Conservation (phyloP, 2,888 invertebrate species). For the Pasiphila rectangulata region DNA sequence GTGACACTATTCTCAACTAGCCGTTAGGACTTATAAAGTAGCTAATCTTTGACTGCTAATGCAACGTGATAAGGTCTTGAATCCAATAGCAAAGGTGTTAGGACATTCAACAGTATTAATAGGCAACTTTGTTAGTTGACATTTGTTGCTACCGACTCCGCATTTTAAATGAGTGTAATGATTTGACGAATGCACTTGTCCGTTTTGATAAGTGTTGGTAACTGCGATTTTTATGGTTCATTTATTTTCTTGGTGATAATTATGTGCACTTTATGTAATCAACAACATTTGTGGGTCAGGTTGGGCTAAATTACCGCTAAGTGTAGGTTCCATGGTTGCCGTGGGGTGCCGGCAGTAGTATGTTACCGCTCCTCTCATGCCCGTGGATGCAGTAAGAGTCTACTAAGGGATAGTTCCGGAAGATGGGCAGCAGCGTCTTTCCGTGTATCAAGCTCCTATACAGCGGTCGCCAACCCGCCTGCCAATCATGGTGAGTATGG, state of each 20-base stretch:
- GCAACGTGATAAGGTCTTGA: slow-evolving; percentile 2
- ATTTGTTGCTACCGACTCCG: slow-evolving; percentile 16
- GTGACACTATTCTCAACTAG: slow-evolving; percentile 8
- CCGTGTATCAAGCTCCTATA: too few species aligned
- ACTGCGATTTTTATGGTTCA: slow-evolving; percentile 3
- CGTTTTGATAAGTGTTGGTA: slow-evolving; percentile 10
- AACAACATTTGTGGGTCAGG: not conserved
- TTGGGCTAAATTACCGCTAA: not conserved
- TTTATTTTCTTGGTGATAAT: slow-evolving; percentile 2
- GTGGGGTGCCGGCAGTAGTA: too few species aligned
- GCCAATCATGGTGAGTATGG: too few species aligned
- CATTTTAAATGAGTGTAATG: slow-evolving; percentile 19
- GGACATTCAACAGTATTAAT: slow-evolving; percentile 10
- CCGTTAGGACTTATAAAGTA: not conserved
- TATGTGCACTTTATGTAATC: not conserved
- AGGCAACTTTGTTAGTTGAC: slow-evolving; percentile 17
- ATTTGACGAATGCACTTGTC: slow-evolving; percentile 11
- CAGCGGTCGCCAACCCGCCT: too few species aligned
- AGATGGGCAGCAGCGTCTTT: too few species aligned
- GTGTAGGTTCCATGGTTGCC: too few species aligned
- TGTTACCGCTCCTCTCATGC: too few species aligned
- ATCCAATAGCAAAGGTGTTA: not conserved
- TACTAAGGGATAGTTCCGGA: too few species aligned
- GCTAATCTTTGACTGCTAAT: not conserved
- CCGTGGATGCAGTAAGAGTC: too few species aligned